Evolutionary conservation across 2,797 vertebrate genomes (phyloP), one percentile per base, ranked within the genome.

Genomic region (Allobates femoralis): DNA sequence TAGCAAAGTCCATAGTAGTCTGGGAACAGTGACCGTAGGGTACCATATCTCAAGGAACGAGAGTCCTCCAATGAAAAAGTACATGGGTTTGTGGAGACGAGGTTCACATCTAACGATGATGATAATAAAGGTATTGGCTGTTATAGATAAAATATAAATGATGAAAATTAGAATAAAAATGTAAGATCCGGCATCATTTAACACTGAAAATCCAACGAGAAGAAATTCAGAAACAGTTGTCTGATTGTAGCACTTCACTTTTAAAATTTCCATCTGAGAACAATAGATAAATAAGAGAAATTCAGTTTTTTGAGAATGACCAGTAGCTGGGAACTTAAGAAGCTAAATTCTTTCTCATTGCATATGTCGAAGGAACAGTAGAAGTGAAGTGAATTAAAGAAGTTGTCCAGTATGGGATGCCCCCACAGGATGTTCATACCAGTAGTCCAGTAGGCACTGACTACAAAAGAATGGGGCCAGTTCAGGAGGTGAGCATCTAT

Each of bases 41-140:
- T 86, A 86, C 77, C 84, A 86, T 26, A 86, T 81, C 55, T 86
- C 77, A 14, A 80, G 55, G 26, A 86, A 81, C 19, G 77, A 86
- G 11, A 86, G 46, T 10, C 53, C 55, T 50, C 51, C 32, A 50
- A 86, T 86, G 30, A 80, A 74, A 8, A 80, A 51, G 55, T 86
- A 86, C 84, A 86, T 86, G 11, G 84, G 66, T 51, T 81, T 86
- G 37, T 80, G 78, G 8, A 86, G 84, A 8, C 55, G 1, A 46
- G 41, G 62, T 7, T 84, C 75, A 60, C 6, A 41, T 64, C 10
- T 64, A 7, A 87, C 55, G 11, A 87, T 51, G 41, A 41, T n/a
- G 14, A 87, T 84, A 32, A 87, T 79, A 37, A 87, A 71, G 4
- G 41, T 12, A 30, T 87, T 87, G 41, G 66, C 75, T 18, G 21